These are phyloP conservation scores for Hemichromis elongatus DNA, from an alignment of 2,113 vertebrate genomes.

Conservation along the genomic window DNA sequence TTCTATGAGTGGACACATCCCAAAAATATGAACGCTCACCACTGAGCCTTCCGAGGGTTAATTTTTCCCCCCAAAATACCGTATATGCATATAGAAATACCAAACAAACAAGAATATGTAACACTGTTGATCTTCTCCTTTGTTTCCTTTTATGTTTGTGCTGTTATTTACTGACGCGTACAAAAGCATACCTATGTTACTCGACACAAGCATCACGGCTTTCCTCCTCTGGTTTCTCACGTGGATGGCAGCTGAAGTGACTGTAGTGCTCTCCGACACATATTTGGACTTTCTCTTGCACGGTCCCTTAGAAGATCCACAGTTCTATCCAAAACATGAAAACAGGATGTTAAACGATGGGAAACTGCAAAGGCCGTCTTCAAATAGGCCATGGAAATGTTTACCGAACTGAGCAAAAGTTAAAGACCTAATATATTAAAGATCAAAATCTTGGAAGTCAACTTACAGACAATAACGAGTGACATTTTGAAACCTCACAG, in stretches of 20 bases:
- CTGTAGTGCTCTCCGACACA: not conserved
- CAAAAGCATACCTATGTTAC: not conserved
- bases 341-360: not conserved
- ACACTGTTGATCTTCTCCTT: not conserved
- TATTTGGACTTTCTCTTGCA: not conserved
- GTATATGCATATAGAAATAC: not conserved
- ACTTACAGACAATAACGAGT: slow-evolving; percentile 52
- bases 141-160: not conserved
- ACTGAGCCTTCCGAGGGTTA: not conserved
- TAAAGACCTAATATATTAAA: not conserved
- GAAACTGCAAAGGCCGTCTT: not conserved
- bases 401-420: not conserved
- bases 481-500: slow-evolving; percentile 58
- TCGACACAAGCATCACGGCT: not conserved
- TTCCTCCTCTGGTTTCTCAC: not conserved
- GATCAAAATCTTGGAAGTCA: not conserved
- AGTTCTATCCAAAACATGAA: not conserved
- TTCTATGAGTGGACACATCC: too few relatives aligned
- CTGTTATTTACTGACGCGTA: not conserved
- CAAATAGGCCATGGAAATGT: not conserved
- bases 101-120: not conserved
- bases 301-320: not conserved
- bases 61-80: not conserved
- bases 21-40: not conserved
- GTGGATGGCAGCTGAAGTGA: not conserved